phyloP scores from a whole-genome alignment of 2,113 vertebrate genomes.

The Chlorodrepanis virens region DNA sequence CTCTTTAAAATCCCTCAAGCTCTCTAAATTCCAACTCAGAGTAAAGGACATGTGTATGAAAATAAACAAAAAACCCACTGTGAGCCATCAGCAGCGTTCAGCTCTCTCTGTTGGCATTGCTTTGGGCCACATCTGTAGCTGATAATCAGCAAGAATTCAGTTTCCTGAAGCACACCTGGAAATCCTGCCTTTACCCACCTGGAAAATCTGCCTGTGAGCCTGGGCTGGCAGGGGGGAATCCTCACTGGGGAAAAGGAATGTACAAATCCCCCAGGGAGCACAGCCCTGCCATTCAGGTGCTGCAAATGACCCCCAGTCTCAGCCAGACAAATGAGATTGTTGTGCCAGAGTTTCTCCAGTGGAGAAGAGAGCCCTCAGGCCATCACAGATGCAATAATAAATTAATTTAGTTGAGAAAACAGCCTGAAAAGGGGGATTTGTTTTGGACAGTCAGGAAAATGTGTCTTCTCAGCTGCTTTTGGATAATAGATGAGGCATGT shows the following conservation, averaged over 20 bases:
- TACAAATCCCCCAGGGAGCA: too few relatives aligned
- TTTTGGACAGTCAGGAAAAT: neutral
- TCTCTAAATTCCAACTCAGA: neutral
- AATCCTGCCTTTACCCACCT: neutral
- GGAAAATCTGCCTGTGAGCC: neutral
- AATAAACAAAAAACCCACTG: neutral
- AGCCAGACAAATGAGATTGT: neutral
- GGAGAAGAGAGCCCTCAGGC: neutral
- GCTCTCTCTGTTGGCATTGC: neutral
- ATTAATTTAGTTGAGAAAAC: slow-evolving; percentile 1
- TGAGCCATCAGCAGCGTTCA: neutral
- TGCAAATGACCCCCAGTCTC: neutral
- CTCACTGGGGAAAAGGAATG: neutral
- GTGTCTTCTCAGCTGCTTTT: neutral
- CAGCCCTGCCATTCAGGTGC: neutral
- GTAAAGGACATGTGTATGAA: neutral
- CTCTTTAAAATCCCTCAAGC: neutral
- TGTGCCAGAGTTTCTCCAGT: neutral
- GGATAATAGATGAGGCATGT: neutral
- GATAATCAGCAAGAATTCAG: neutral
- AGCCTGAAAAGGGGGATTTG: neutral
- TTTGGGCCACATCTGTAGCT: neutral
- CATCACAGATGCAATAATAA: neutral
- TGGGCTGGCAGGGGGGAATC: neutral
- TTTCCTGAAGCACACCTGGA: neutral